Evolutionary conservation across 2,113 vertebrate genomes (phyloP), one percentile per base, ranked within the genome.

Genomic region (Monopterus albus): DNA sequence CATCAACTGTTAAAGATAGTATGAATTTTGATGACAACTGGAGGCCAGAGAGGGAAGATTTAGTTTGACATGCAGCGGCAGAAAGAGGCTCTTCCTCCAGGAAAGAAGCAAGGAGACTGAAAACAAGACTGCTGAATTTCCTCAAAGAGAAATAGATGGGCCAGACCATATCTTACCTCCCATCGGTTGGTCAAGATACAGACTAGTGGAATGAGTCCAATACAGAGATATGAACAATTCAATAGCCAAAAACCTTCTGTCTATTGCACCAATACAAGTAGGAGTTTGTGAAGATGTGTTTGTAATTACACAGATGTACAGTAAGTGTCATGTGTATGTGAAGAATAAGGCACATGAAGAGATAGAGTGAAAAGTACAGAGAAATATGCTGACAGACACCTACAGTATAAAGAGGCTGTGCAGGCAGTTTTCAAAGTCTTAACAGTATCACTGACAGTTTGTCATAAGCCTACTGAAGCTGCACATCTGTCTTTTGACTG

Each of bases 221-320:
- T 59, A 77, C 51, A 49, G n/a, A 76, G 53, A 62, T 61, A 81
- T 82, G 57, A 88, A 82, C 74, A 72, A 87, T 83, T 87, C 86
- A 83, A 4, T 46, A 49, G 46, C 40, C 52, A 43, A 68, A 72
- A 75, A 42, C 33, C 61, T 45, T 28, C 58, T 40, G 66, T 75
- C 43, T 74, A 29, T 52, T 70, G 33, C 61, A 66, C 65, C 33
- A 13, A 58, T 64, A 20, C 58, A 4, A 29, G 45, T 56, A 46
- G 36, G 86, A 57, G 57, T 59, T 25, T 51, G 55, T 20, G 79
- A 31, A 28, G 31, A 49, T 49, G 51, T 52, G 63, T 49, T 45
- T 55, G 21, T 72, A 35, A 26, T 40, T 57, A 21, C 46, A 55
- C 23, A 38, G 59, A 59, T 55, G 43, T 42, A 64, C n/a, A 36